These are phyloP conservation scores for Anser brachyrhynchus DNA, from an alignment of 2,113 vertebrate species.

Conservation along the genomic window DNA sequence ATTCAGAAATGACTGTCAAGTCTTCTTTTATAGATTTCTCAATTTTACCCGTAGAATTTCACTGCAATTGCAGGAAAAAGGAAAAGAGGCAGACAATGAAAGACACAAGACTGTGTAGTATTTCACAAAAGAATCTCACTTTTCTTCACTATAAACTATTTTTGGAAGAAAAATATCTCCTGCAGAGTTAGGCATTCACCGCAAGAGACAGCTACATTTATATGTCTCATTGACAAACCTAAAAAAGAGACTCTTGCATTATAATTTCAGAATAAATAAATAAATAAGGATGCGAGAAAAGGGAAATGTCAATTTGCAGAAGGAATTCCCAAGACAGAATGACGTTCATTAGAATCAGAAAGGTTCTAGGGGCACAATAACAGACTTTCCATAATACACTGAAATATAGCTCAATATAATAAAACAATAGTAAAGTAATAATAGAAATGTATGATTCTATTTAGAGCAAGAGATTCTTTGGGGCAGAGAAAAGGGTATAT, in stretches of 20 bases:
- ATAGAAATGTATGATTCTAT: not conserved
- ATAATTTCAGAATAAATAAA: not conserved
- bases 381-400: not conserved
- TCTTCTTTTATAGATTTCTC: not conserved
- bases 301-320: not conserved
- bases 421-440: not conserved
- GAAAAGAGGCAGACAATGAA: not conserved
- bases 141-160: not conserved
- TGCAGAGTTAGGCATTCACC: not conserved
- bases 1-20: not conserved
- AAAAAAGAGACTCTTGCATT: not conserved
- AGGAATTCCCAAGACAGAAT: not conserved
- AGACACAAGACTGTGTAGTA: not conserved
- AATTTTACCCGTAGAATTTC: not conserved
- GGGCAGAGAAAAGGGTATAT: not conserved
- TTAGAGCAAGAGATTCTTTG: not conserved
- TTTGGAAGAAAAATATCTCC: not conserved
- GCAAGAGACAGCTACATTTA: not conserved
- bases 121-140: not conserved
- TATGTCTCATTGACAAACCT: not conserved
- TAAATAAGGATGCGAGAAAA: not conserved
- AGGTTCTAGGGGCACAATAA: not conserved
- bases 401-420: not conserved
- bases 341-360: not conserved
- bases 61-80: not conserved